Evolutionary conservation across 2,888 invertebrate genomes (phyloP).

Genomic region (Phortica okadai): DNA sequence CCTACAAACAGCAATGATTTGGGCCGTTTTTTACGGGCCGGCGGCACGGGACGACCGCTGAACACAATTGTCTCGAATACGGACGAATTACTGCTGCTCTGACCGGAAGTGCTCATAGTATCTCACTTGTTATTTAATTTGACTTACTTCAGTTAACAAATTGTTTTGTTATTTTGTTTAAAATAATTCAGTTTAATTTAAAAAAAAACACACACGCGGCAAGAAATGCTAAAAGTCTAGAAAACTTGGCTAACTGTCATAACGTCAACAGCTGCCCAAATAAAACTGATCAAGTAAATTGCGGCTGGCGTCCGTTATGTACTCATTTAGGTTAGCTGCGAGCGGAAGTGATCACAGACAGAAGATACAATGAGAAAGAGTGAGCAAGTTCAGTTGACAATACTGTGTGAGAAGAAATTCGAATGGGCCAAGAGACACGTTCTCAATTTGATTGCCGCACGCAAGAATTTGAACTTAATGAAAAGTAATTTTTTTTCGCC

Average conservation of each 20-base stretch:
- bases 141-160: neutral
- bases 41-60: constrained; percentile 71
- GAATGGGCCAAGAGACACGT: neutral
- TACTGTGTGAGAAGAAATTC: neutral
- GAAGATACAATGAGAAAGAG: neutral
- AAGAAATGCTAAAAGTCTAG: neutral
- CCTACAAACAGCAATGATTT: constrained; percentile 62
- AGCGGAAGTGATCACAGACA: neutral
- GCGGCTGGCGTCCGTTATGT: neutral
- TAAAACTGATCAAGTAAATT: constrained; percentile 15
- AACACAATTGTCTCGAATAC: constrained; percentile 62
- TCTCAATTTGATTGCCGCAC: neutral
- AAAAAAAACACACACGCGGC: neutral
- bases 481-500: constrained; percentile 7
- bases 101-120: constrained; percentile 72
- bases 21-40: constrained; percentile 72
- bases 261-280: constrained; percentile 4
- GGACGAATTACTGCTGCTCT: constrained; percentile 63
- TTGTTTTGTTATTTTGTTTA: neutral
- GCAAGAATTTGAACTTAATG: constrained; percentile 2
- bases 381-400: neutral
- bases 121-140: neutral
- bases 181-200: too few relatives aligned
- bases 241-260: neutral
- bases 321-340: neutral